Evolutionary conservation across 1,140 invertebrate species (phyloP).

Genomic region (Formica exsecta): DNA sequence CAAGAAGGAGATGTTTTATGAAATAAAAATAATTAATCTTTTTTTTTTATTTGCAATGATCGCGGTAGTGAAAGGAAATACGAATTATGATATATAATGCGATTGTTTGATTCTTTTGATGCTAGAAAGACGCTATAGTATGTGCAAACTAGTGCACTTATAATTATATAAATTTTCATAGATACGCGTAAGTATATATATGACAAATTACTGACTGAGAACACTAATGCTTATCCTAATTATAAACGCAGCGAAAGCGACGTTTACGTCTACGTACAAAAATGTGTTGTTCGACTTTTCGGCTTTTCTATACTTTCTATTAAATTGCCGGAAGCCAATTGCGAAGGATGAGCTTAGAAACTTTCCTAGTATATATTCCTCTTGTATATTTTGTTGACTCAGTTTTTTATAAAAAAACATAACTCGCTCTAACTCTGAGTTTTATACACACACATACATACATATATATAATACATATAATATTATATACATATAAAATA

Average conservation of each 20-base stretch:
- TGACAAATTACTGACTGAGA: background rate
- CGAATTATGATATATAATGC: background rate
- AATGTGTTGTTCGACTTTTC: constrained; percentile 46
- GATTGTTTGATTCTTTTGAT: constrained; percentile 3
- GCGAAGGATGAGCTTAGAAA: background rate
- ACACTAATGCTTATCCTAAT: background rate
- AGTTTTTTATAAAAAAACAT: background rate
- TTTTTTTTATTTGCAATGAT: background rate
- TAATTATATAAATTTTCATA: constrained; percentile 28
- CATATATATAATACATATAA: too few relatives aligned
- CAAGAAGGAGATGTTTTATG: background rate
- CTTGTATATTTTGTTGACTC: background rate
- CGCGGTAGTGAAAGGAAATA: constrained; percentile 18
- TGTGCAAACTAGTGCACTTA: constrained; percentile 40
- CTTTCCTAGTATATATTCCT: background rate
- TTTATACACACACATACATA: too few relatives aligned
- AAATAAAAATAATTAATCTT: constrained; percentile 16
- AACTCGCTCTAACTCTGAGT: background rate
- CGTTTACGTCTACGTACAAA: background rate
- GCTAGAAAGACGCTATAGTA: background rate
- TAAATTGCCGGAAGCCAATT: constrained; percentile 31
- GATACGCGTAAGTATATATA: background rate
- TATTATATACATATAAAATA: too few relatives aligned
- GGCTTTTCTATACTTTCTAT: constrained; percentile 43
- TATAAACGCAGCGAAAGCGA: constrained; percentile 41